A percentile compares a stretch with the other conserved stretches of the same genome.
phyloP scores from a whole-genome alignment of 1,140 invertebrate species.

The Calliopsis andreniformis region DNA sequence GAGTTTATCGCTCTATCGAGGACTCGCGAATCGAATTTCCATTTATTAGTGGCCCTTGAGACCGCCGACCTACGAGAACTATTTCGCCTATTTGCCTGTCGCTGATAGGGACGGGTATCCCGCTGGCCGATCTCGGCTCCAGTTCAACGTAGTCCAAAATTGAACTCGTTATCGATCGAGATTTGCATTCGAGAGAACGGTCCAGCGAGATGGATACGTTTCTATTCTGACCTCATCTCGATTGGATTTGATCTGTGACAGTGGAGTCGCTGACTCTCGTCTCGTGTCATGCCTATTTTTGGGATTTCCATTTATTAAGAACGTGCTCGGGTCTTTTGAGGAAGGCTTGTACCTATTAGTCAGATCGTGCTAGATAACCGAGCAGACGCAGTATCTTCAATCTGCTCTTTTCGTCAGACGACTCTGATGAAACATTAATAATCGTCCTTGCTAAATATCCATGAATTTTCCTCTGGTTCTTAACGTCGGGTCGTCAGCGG shows the following conservation, averaged over 20 bases:
- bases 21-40: constrained; percentile 63
- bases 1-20: constrained; percentile 62
- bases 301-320: constrained; percentile 58
- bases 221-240: background rate
- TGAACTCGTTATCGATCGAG: constrained; percentile 6
- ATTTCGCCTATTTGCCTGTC: constrained; percentile 38
- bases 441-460: too few species aligned
- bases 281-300: background rate
- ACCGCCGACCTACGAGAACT: constrained; percentile 11
- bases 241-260: background rate
- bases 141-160: background rate
- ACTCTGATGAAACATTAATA: too few species aligned
- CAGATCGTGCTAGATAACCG: constrained; percentile 39
- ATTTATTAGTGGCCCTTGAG: constrained; percentile 55
- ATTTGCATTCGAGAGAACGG: background rate
- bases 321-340: background rate
- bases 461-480: too few species aligned
- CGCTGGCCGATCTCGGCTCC: too few species aligned
- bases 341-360: constrained; percentile 57
- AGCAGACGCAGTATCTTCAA: background rate
- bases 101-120: background rate
- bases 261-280: too few species aligned
- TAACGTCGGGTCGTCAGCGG: too few species aligned
- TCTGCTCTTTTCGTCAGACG: too few species aligned
- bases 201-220: background rate